Evolutionary conservation across 2,113 vertebrate species (phyloP).

Genomic region (Panurus biarmicus): DNA sequence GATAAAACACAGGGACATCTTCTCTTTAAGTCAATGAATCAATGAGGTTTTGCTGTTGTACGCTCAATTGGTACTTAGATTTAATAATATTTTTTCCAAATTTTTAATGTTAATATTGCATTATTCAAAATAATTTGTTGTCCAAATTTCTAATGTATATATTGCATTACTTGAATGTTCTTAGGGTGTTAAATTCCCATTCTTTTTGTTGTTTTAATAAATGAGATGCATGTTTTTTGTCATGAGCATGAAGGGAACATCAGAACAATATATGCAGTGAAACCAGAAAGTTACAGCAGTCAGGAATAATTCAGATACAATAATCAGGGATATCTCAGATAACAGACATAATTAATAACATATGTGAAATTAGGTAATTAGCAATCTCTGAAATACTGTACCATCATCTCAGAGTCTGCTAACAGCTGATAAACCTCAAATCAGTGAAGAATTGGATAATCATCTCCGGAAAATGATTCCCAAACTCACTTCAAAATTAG

Average conservation of each 20-base stretch:
- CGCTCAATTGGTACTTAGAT: neutral
- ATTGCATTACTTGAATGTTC: neutral
- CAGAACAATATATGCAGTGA: neutral
- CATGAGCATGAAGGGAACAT: neutral
- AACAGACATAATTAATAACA: neutral
- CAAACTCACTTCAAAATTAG: neutral
- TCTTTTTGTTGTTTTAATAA: neutral
- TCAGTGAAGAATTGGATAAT: neutral
- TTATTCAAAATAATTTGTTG: neutral
- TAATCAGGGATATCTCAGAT: neutral
- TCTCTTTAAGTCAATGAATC: neutral
- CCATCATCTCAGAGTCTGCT: neutral
- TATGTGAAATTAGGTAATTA: neutral
- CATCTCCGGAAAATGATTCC: neutral
- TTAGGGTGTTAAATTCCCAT: neutral
- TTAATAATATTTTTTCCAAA: neutral
- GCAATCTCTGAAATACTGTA: neutral
- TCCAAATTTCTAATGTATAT: neutral
- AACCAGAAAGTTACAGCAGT: neutral
- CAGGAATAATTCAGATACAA: no score
- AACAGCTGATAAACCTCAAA: neutral
- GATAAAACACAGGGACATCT: neutral
- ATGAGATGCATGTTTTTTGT: neutral
- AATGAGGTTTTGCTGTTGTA: neutral
- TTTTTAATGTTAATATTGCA: neutral